phyloP scores from a whole-genome alignment of 2,797 vertebrate genomes.

The Rhyacichthys aspro region DNA sequence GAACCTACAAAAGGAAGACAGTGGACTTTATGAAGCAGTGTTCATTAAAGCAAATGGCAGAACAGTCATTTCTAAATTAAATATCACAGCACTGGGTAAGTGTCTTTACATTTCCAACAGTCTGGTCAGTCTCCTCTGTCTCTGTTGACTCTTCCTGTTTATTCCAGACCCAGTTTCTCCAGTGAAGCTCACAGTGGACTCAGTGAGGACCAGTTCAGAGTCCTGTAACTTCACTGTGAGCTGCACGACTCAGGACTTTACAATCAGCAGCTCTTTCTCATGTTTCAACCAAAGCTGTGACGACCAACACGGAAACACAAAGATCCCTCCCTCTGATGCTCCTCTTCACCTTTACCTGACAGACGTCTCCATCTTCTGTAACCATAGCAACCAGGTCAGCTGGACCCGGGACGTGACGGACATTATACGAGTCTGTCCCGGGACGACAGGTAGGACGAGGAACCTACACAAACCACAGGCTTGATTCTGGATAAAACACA shows the following conservation, averaged over 20 bases:
- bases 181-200: neutral
- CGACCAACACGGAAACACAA: neutral
- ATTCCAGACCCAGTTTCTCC: conserved; percentile 37
- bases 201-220: neutral
- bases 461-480: too few species aligned
- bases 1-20: neutral
- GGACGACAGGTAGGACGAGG: too few species aligned
- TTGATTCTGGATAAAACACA: too few species aligned
- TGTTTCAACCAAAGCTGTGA: conserved; percentile 10
- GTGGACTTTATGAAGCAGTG: neutral
- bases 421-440: neutral
- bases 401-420: fast-evolving
- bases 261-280: conserved; percentile 1
- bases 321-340: neutral
- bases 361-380: conserved; percentile 41
- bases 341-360: conserved; percentile 9
- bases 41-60: neutral
- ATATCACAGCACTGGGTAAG: conserved; percentile 47
- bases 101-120: neutral
- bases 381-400: conserved; percentile 63
- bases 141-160: too few species aligned
- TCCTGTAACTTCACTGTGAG: conserved; percentile 27
- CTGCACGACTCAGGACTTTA: conserved; percentile 17
- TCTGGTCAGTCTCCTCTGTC: neutral
- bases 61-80: neutral